phyloP scores from a whole-genome alignment of 2,797 vertebrate species.

The Pelodytes ibericus region DNA sequence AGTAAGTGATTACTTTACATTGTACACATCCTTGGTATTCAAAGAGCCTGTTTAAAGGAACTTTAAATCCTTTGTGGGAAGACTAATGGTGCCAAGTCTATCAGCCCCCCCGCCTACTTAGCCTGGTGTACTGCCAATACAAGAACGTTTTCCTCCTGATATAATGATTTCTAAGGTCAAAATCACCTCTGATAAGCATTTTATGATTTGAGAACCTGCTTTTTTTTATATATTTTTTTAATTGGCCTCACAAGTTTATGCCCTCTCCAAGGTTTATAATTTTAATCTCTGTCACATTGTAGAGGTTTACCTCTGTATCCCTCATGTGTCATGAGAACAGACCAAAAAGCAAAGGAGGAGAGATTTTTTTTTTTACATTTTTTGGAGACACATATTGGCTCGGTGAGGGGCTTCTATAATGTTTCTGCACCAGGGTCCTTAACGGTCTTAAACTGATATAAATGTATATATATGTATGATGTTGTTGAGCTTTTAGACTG shows the following conservation, averaged over 20 bases:
- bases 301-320: conserved; percentile 3
- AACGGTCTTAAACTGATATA: too few species aligned
- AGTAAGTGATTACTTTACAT: background rate
- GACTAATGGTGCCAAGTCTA: background rate
- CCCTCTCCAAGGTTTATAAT: conserved; percentile 11
- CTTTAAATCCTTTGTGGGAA: background rate
- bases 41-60: background rate
- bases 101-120: background rate
- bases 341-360: too few species aligned
- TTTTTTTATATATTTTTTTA: background rate
- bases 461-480: too few species aligned
- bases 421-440: too few species aligned
- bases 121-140: background rate
- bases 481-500: too few species aligned
- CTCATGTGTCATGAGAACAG: conserved; percentile 3
- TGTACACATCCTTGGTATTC: background rate
- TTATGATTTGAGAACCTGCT: too few species aligned
- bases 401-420: too few species aligned
- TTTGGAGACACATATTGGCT: too few species aligned
- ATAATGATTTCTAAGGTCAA: conserved; percentile 42
- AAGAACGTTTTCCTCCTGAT: conserved; percentile 15
- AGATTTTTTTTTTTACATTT: background rate
- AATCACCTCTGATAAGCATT: conserved; percentile 10
- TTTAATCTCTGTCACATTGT: conserved; percentile 24
- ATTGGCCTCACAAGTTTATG: conserved; percentile 38